Evolutionary conservation across 2,113 vertebrate genomes (phyloP).

Genomic region (Castor canadensis): DNA sequence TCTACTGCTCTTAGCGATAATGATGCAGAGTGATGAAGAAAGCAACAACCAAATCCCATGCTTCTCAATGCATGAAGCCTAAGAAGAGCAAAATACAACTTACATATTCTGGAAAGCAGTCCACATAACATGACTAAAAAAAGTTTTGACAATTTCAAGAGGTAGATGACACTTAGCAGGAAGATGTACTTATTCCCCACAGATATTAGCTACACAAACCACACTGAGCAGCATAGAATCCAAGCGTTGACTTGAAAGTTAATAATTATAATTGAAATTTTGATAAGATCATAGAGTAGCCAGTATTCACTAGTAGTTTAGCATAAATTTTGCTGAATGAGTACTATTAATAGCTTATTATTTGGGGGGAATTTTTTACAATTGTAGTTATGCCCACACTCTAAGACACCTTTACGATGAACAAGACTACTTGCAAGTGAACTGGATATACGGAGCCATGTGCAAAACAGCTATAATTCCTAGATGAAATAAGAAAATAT

Average conservation of each 20-base stretch:
- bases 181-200: not conserved
- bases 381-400: not conserved
- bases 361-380: not conserved
- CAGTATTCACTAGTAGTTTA: not conserved
- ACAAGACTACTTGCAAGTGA: not conserved
- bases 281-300: not conserved
- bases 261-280: not conserved
- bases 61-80: not conserved
- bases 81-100: not conserved
- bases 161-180: not conserved
- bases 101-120: not conserved
- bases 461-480: not conserved
- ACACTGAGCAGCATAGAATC: too few species aligned
- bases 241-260: not conserved
- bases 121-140: not conserved
- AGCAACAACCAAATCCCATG: too few species aligned
- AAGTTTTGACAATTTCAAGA: not conserved
- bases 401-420: not conserved
- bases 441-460: not conserved
- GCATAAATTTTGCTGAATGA: not conserved
- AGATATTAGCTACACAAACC: too few species aligned
- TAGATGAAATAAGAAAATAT: not conserved
- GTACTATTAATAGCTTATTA: not conserved
- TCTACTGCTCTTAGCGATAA: not conserved
- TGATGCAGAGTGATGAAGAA: not conserved